Evolutionary conservation across 2,888 invertebrate species (phyloP).

Genomic region (Drosophila yooni): DNA sequence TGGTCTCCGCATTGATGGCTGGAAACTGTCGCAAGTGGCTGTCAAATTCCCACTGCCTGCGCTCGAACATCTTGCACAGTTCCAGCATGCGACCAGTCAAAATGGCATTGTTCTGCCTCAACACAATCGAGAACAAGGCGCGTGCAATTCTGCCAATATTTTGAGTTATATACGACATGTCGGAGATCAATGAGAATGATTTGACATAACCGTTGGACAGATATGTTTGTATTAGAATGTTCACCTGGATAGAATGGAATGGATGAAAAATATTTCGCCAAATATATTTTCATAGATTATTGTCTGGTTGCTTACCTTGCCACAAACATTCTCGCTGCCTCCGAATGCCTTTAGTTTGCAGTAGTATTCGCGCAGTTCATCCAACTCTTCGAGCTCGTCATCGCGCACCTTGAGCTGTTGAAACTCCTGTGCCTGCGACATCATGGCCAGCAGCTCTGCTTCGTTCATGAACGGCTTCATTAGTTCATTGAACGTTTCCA

Average conservation of each 20-base stretch:
- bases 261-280: not conserved
- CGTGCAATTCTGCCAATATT: conserved; percentile 96
- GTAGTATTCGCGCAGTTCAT: conserved; percentile 89
- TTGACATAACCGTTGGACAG: conserved; percentile 93
- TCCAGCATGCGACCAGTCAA: conserved; percentile 93
- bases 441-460: conserved; percentile 93
- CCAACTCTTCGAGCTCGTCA: conserved; percentile 96
- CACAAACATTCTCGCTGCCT: conserved; percentile 94
- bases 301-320: conserved; percentile 88
- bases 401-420: conserved; percentile 97
- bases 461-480: conserved; percentile 93
- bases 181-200: conserved; percentile 84
- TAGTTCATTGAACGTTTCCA: conserved; percentile 95
- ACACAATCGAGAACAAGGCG: conserved; percentile 96
- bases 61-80: conserved; percentile 97
- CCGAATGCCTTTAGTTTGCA: conserved; percentile 93
- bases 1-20: conserved; percentile 90
- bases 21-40: conserved; percentile 94
- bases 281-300: not conserved
- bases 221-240: conserved; percentile 96
- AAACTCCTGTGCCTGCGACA: conserved; percentile 97
- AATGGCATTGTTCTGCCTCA: conserved; percentile 95
- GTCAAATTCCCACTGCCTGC: conserved; percentile 94
- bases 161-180: conserved; percentile 86
- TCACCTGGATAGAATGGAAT: conserved; percentile 83